Evolutionary conservation across 2,113 vertebrate species (phyloP).

Genomic region (Centropus bengalensis): DNA sequence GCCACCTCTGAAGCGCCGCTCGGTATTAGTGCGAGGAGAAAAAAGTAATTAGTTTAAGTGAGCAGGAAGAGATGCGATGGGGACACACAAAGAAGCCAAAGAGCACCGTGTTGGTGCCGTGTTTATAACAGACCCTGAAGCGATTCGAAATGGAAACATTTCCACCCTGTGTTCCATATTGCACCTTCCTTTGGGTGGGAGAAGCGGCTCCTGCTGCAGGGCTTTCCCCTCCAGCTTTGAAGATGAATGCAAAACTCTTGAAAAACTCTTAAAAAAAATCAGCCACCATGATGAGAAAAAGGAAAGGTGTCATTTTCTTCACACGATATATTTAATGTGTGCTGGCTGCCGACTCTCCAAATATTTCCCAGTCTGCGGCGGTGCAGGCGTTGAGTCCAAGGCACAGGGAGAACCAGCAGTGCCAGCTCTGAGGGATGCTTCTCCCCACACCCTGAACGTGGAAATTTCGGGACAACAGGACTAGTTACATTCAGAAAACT

Average conservation of each 20-base stretch:
- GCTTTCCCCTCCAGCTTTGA: neutral
- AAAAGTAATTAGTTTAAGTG: neutral
- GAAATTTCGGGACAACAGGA: neutral
- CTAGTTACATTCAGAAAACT: neutral
- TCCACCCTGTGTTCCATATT: neutral
- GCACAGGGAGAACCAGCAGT: neutral
- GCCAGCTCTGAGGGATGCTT: neutral
- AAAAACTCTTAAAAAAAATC: neutral
- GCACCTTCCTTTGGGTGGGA: neutral
- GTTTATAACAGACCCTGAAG: neutral
- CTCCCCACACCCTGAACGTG: accelerated
- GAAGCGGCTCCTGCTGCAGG: neutral
- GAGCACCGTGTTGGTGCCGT: neutral
- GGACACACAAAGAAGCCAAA: neutral
- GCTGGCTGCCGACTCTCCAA: neutral
- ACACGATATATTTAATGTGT: neutral
- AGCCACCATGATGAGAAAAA: neutral
- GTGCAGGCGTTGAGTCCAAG: neutral
- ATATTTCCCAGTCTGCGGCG: neutral
- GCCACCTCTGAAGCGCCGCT: constrained; percentile 45
- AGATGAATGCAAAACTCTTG: neutral
- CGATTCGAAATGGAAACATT: neutral
- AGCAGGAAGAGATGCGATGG: neutral
- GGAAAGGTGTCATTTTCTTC: neutral
- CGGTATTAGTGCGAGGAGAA: neutral